phyloP scores from a whole-genome alignment of 1,140 invertebrate genomes.

The Muscidifurax raptorellus region DNA sequence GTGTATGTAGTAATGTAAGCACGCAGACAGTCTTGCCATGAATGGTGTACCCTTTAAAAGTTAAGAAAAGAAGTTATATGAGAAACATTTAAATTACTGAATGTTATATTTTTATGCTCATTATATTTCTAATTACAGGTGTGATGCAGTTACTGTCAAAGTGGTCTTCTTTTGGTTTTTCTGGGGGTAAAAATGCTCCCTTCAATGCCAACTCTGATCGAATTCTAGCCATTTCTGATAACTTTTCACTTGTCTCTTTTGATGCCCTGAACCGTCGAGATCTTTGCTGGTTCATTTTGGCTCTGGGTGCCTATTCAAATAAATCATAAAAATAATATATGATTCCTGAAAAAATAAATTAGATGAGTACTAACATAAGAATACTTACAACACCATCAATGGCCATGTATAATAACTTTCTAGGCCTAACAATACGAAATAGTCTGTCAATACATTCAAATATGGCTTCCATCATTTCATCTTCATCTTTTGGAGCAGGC shows the following conservation, averaged over 20 bases:
- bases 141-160: slow-evolving; percentile 99
- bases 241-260: slow-evolving; percentile 95
- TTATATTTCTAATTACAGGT: slow-evolving; percentile 77
- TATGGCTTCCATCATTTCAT: slow-evolving; percentile 99
- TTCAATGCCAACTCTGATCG: slow-evolving; percentile 84
- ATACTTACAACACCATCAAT: slow-evolving; percentile 96
- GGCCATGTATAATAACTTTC: slow-evolving; percentile 98
- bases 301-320: slow-evolving; percentile 87
- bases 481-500: slow-evolving; percentile 97
- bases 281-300: slow-evolving; percentile 99
- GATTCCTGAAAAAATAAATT: not conserved
- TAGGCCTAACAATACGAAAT: slow-evolving; percentile 95
- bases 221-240: slow-evolving; percentile 88
- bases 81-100: not conserved
- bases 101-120: not conserved
- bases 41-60: slow-evolving; percentile 92
- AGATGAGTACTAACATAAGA: slow-evolving; percentile 2
- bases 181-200: slow-evolving; percentile 89
- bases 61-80: slow-evolving; percentile 52
- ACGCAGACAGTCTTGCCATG: slow-evolving; percentile 95
- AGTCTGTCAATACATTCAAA: slow-evolving; percentile 99
- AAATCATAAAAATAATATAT: slow-evolving; percentile 38
- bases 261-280: slow-evolving; percentile 97
- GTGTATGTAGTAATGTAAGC: slow-evolving; percentile 97
- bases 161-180: slow-evolving; percentile 93